A percentile compares a stretch with the other conserved stretches of the same genome.
Evolutionary conservation across 2,113 vertebrate species (phyloP).

Genomic region (Empidonax traillii): DNA sequence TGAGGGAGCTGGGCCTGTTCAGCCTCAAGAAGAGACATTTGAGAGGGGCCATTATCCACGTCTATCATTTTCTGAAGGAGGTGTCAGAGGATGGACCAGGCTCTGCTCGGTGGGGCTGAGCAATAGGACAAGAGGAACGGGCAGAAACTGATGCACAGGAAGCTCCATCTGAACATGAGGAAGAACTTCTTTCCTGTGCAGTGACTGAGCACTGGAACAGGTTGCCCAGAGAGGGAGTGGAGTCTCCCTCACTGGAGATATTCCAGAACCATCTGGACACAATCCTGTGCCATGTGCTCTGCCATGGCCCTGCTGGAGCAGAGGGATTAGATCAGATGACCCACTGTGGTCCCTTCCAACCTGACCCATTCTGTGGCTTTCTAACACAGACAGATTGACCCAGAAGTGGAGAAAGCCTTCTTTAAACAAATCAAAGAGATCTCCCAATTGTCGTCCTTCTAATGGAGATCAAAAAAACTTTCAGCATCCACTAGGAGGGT

Average conservation of each 20-base stretch:
- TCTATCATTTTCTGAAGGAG: not conserved
- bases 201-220: not conserved
- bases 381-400: not conserved
- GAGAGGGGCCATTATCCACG: not conserved
- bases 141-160: not conserved
- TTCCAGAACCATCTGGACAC: not conserved
- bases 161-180: not conserved
- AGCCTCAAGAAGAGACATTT: not conserved
- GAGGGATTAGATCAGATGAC: not conserved
- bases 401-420: not conserved
- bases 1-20: not conserved
- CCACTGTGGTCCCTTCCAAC: not conserved
- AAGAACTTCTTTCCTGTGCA: not conserved
- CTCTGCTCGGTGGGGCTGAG: not conserved
- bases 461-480: not conserved
- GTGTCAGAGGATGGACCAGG: not conserved
- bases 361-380: rapidly evolving
- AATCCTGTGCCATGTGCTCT: not conserved
- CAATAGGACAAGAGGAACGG: not conserved
- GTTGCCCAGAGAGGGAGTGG: not conserved
- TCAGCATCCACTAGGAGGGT: not conserved
- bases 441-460: not conserved
- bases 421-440: not conserved
- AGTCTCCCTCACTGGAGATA: not conserved
- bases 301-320: not conserved